Evolutionary conservation across 2,888 invertebrate species (phyloP).

Genomic region (Ochropleura leucogaster): DNA sequence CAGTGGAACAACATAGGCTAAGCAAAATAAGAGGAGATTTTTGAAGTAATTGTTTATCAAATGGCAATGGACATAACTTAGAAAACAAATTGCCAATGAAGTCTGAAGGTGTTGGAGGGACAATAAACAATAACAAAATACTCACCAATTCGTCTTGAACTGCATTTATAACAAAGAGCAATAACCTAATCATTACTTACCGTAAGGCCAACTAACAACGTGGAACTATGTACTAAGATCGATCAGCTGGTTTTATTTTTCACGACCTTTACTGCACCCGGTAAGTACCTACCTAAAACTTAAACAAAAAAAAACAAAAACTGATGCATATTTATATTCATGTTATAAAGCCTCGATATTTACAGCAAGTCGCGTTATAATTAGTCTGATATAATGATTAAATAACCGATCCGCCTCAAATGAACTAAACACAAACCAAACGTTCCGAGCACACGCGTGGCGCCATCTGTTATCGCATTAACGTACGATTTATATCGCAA

Average conservation of each 20-base stretch:
- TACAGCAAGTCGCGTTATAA: conserved; percentile 7
- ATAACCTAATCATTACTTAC: neutral
- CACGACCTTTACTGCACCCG: neutral
- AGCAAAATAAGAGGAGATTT: neutral
- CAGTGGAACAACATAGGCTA: too few relatives aligned
- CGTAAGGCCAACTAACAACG: too few relatives aligned
- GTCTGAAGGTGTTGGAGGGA: neutral
- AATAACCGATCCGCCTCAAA: conserved; percentile 25
- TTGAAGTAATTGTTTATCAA: too few relatives aligned
- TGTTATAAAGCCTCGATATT: conserved; percentile 12
- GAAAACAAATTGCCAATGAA: neutral
- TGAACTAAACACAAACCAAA: conserved; percentile 25
- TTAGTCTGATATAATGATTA: conserved; percentile 38
- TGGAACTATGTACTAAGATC: neutral
- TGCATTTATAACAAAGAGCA: too few relatives aligned
- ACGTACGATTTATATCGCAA: conserved; percentile 49
- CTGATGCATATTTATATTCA: neutral
- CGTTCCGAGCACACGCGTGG: conserved; percentile 36
- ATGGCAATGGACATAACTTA: neutral
- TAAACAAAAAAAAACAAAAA: neutral
- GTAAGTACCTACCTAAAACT: neutral
- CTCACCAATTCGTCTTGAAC: too few relatives aligned
- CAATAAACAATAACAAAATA: too few relatives aligned
- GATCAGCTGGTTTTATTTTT: neutral
- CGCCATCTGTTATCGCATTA: conserved; percentile 72